These are phyloP conservation scores for Gymnorhina tibicen DNA, from an alignment of 2,113 vertebrate species.

Conservation along the genomic window DNA sequence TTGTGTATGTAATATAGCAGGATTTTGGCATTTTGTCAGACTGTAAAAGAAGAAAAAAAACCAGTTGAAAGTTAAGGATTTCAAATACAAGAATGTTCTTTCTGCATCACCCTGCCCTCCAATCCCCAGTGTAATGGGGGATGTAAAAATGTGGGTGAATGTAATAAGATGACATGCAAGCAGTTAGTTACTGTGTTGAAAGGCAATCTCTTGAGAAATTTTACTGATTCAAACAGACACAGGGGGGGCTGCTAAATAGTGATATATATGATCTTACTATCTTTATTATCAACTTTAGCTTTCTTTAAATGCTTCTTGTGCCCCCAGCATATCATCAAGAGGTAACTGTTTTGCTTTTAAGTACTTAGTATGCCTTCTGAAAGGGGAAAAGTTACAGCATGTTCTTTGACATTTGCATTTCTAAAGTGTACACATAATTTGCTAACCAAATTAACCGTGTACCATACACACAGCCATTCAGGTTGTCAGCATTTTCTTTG, in stretches of 20 bases:
- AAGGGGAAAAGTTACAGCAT: neutral
- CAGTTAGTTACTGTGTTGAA: neutral
- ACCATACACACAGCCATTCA: accelerated
- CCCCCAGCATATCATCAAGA: neutral
- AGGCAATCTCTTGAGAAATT: neutral
- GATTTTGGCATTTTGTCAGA: neutral
- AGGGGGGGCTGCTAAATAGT: too few relatives aligned
- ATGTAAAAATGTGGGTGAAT: neutral
- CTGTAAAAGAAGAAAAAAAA: neutral
- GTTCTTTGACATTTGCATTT: neutral
- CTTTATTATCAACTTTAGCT: neutral
- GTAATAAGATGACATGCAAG: neutral
- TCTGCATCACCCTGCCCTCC: neutral
- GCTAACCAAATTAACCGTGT: neutral
- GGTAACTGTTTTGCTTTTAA: neutral
- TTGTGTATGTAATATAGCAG: neutral
- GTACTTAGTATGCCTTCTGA: neutral
- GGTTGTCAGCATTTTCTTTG: neutral
- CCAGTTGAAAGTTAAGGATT: neutral
- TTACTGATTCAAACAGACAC: neutral
- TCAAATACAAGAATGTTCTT: neutral
- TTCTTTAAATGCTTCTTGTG: neutral
- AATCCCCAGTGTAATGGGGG: accelerated
- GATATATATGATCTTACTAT: neutral
- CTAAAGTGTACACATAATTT: neutral